These are phyloP conservation scores for Drosophila sturtevanti DNA, from an alignment of 1,140 invertebrate species.

Conservation along the genomic window DNA sequence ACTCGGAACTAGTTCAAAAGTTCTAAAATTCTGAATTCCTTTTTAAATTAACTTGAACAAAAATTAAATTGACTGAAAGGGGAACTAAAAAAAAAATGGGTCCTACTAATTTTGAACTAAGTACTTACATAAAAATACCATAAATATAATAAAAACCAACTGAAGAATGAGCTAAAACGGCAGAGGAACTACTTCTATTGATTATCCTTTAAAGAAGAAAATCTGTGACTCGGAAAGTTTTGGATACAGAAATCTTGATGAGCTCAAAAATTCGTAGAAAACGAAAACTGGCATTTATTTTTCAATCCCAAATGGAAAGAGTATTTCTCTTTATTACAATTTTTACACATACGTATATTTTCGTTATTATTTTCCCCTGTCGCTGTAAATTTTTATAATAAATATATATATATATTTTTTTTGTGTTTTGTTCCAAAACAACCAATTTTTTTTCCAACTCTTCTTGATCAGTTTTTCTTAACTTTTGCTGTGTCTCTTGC, in stretches of 20 bases:
- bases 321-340: not conserved
- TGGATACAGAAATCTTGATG: too few species aligned
- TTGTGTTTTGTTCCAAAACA: conserved; percentile 29
- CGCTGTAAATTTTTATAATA: conserved; percentile 76
- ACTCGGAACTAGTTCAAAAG: too few species aligned
- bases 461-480: conserved; percentile 13
- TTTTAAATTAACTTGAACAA: too few species aligned
- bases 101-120: too few species aligned
- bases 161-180: too few species aligned
- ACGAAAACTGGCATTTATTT: not conserved
- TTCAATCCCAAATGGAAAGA: not conserved
- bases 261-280: not conserved
- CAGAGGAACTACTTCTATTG: too few species aligned
- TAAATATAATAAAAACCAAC: too few species aligned
- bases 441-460: conserved; percentile 55
- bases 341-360: not conserved
- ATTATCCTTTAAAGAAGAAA: not conserved
- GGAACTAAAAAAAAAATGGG: too few species aligned
- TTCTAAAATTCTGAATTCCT: too few species aligned
- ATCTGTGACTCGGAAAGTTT: not conserved
- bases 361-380: conserved; percentile 23
- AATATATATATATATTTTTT: conserved; percentile 49
- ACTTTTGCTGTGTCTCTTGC: not conserved
- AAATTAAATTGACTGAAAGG: too few species aligned
- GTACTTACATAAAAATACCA: too few species aligned